Base-by-base conservation (phyloP, 2,113 vertebrate genomes). In the Athene cunicularia region DNA sequence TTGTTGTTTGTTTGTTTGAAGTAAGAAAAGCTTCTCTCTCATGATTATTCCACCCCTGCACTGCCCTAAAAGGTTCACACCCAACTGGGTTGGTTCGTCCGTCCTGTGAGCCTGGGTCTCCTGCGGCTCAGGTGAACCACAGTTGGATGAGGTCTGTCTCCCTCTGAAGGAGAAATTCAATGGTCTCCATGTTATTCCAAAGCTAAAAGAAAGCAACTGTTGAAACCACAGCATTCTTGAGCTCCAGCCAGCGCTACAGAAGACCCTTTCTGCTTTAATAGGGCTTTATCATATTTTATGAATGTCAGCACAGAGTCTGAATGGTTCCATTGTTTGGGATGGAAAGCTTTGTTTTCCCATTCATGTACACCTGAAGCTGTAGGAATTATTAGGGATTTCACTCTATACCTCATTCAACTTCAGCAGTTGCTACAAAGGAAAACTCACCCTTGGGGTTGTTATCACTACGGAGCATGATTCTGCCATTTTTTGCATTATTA, bases 151-250 rank as follows among this genome's bases (percentile, higher is more conserved):
- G 68, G 33, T 50, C 58, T 85, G 63, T 73, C 90, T 73, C 55
- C 33, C 15, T 80, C 75, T 55, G 37, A 88, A 77, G 37, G 56
- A 59, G 79, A 80, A 83, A 63, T 66, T 90, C 74, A 59, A 0
- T 55, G 75, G 71, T 17, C 33, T 71, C 23, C 47, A 6, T 90
- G 67, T 93, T 87, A 74, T 80, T 91, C 55, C 83, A 88, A 87
- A 73, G n/a, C 74, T 85, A 83, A 95, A 88, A 47, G 58, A 95
- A 96, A 97, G 82, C 88, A 92, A 77, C 90, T 88, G 92, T 92
- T 88, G 50, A 95, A 97, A 95, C 97, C 95, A 95, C 92, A 90
- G 86, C 92, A 95, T 96, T 95, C 90, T 80, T 96, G 97, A 94
- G 79, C 67, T 90, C 45, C 5, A 8, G 93, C 95, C 97, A 97